Evolutionary conservation across 2,113 vertebrate species (phyloP), one percentile per base, ranked within the genome.

Genomic region (Synodontis membranacea): DNA sequence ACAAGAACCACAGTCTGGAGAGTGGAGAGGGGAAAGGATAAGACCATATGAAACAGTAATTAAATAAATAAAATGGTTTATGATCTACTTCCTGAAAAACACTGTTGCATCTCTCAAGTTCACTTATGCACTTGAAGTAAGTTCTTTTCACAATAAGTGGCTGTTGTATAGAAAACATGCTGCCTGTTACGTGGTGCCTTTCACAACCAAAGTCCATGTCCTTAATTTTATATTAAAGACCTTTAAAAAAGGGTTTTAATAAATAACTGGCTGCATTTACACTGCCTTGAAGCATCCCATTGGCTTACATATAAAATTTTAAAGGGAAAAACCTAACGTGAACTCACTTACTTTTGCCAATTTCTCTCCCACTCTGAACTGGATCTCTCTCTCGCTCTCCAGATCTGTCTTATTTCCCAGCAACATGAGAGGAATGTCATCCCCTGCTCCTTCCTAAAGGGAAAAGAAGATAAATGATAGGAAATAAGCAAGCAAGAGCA

Each of bases 391-490:
- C 89, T 97, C 94, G 39, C 89, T 92, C 76, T 97, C 96, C 0
- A 95, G 94, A 94, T 99, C 97, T 0, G 93, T 96, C 94, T 99
- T 99, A 90, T 99, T 98, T 60, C 95, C 97, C 90, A 99, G 31
- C 72, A 98, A 93, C 93, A 98, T 96, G 85, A 97, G 90, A 64
- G 97, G 94, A 84, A 98, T 92, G 17, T 93, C 93, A 70, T 97
- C 96, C 31, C 95, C 97, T 0, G 96, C 91, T 39, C 95, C 93
- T 37, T 98, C 97, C 97, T 99, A 87, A 9, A 64, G 89, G 21
- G 19, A 21, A 37, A 68, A 64, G 34, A 64, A 12, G 6, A 28
- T 34, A 44, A 50, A 50, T 64, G 68, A 64, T 19, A 82, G 50
- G 4, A 85, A 64, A 60, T 12, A n/a, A 52, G 60, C 14, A 0